Evolutionary conservation across 2,797 vertebrate species (phyloP), one percentile per base, ranked within the genome.

Genomic region (Liparis tanakae): DNA sequence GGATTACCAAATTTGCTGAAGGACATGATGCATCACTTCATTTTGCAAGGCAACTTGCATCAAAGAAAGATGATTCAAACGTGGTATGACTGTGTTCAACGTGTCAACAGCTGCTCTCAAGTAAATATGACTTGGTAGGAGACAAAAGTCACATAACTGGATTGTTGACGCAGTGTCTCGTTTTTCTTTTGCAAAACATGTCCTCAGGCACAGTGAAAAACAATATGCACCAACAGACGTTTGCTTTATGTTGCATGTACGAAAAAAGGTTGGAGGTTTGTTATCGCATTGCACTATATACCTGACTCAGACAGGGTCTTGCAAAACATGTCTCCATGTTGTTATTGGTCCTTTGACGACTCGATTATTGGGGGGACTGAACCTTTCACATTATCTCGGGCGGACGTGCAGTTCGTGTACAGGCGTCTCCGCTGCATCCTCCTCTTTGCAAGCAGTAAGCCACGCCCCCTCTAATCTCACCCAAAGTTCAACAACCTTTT

Each of bases 31-130:
- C 73, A 72, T 80, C 39, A 59, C 67, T 85, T 72, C n/a, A 70
- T 86, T 90, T 77, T 78, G 55, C 44, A 70, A 85, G 67, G 57
- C 61, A 77, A 82, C 88, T 85, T 85, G 81, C 81, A 87, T 83
- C 43, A 82, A 86, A 82, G 76, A 77, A 54, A 67, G 57, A 81
- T 72, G 67, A 82, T 83, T 89, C 72, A 83, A 67, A 72, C 85
- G 79, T 75, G 43, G 69, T 58, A 77, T 80, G 86, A 63, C 54
- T 87, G 89, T 85, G 66, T 67, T 72, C 53, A 74, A 76, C 82
- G 48, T 76, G 79, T 86, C 83, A 72, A 72, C n/a, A 87, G 84
- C 81, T 81, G 69, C 51, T 71, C 65, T 72, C 59, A 54, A 78
- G 78, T 34, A 79, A 77, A 79, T 76, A 53, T 72, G 53, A 74